Evolutionary conservation across 1,140 invertebrate genomes (phyloP).

Genomic region (Halyomorpha halys): DNA sequence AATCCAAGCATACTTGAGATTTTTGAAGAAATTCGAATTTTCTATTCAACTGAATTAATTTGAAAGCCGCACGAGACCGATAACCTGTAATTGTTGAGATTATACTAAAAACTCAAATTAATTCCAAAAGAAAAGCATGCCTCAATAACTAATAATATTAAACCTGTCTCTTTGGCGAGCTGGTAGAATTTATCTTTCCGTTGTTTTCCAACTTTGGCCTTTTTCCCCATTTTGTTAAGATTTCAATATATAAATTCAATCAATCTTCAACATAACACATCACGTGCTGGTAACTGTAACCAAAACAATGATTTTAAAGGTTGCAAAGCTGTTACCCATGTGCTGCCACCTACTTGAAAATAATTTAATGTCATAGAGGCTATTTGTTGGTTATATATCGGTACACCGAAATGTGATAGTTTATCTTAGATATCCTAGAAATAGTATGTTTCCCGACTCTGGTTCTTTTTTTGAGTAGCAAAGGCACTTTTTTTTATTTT

Average conservation of each 20-base stretch:
- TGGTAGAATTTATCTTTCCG: conserved; percentile 98
- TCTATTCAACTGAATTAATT: conserved; percentile 93
- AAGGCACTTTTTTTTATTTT: no score
- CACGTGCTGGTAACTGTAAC: background rate
- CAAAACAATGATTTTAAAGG: no score
- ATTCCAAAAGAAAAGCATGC: background rate
- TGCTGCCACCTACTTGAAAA: no score
- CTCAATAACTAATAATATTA: conserved; percentile 18
- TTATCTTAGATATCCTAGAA: no score
- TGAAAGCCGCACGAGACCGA: conserved; percentile 94
- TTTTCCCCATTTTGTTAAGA: conserved; percentile 74
- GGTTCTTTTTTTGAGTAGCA: no score
- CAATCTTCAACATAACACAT: background rate
- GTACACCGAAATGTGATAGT: no score
- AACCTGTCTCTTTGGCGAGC: conserved; percentile 96
- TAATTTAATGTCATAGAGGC: no score
- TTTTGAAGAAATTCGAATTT: conserved; percentile 96
- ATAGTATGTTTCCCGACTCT: no score
- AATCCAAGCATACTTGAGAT: conserved; percentile 89
- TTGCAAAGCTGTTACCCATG: no score
- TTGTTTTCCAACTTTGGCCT: conserved; percentile 93
- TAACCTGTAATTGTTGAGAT: conserved; percentile 53
- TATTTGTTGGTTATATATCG: no score
- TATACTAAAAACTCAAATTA: conserved; percentile 3
- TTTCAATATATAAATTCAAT: background rate